Base-by-base conservation (phyloP, 2,888 invertebrate genomes). In the Drosophila niveifrons region DNA sequence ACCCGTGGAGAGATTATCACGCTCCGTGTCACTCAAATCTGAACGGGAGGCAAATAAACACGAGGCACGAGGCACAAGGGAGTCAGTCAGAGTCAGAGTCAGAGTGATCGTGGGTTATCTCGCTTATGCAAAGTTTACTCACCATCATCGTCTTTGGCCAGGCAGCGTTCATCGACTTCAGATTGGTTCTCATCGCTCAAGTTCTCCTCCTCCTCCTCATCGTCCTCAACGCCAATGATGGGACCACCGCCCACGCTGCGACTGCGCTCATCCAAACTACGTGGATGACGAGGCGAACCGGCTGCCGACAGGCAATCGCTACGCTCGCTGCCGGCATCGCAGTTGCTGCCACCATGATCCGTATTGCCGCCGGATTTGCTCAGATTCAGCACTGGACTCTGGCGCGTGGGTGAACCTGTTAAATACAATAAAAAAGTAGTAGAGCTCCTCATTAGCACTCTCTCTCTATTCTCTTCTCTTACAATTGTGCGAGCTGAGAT, bases 331-430 rank as follows among this genome's bases (percentile, higher is more conserved):
- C 95, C 95, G n/a, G 91, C 92, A 88, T 93, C 91, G 71, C 95
- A 95, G 29, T 92, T 92, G 88, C 93, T 92, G 89, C 96, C 96
- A 74, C 96, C 96, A 77, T 96, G 96, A 72, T 96, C 91, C 41
- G 92, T 92, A 59, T 91, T 96, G 90, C 93, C 96, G 58, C 96
- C 97, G 64, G 96, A 97, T 93, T 98, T 98, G 61, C 98, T 97
- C 66, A 98, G 94, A 93, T 98, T 98, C 89, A 98, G 93, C 80
- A 98, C 97, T 72, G 98, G 98, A 95, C 97, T 98, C 93, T 97
- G 97, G 61, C 96, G 96, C 89, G 96, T 96, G 76, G 97, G 96
- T 70, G 97, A 97, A 93, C 81, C 93, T 93, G 79, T 0, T 11
- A n/a, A 23, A 23, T 1, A 23, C 23, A 23, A 4, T 28, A 61